Percentiles rank a stretch among this genome's conserved stretches.
phyloP scores from a whole-genome alignment of 2,888 invertebrate species.

The Rhingia campestris region DNA sequence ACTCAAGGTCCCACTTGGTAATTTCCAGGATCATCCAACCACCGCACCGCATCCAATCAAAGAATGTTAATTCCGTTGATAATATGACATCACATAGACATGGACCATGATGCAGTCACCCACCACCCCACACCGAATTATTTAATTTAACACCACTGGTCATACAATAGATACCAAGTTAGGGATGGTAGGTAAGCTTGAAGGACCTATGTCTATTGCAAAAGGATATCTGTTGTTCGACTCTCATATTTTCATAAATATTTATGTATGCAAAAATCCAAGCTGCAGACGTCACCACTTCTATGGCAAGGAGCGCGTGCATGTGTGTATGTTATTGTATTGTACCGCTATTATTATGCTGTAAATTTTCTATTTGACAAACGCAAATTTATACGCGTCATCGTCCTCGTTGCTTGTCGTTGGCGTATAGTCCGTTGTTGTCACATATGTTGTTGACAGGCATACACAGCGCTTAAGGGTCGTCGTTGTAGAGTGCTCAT shows the following conservation, averaged over 20 bases:
- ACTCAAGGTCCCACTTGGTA: slow-evolving; percentile 58
- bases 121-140: background rate
- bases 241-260: slow-evolving; percentile 83
- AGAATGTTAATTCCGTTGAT: slow-evolving; percentile 67
- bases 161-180: slow-evolving; percentile 34
- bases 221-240: slow-evolving; percentile 20
- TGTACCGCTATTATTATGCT: slow-evolving; percentile 70
- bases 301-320: background rate
- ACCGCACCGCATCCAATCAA: slow-evolving; percentile 30
- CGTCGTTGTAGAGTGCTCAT: slow-evolving; percentile 42
- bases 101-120: background rate
- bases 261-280: slow-evolving; percentile 82
- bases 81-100: slow-evolving; percentile 48
- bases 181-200: slow-evolving; percentile 32
- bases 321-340: slow-evolving; percentile 47
- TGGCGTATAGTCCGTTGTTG: slow-evolving; percentile 54
- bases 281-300: slow-evolving; percentile 67
- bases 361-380: slow-evolving; percentile 72
- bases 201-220: slow-evolving; percentile 16
- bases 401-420: slow-evolving; percentile 28
- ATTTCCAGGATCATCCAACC: slow-evolving; percentile 30
- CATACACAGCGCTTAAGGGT: slow-evolving; percentile 46
- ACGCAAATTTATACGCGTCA: slow-evolving; percentile 72
- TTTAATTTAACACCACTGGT: background rate
- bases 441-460: slow-evolving; percentile 71